Conservation (phyloP, 23 tunicate genomes). For the Styela plicata region DNA sequence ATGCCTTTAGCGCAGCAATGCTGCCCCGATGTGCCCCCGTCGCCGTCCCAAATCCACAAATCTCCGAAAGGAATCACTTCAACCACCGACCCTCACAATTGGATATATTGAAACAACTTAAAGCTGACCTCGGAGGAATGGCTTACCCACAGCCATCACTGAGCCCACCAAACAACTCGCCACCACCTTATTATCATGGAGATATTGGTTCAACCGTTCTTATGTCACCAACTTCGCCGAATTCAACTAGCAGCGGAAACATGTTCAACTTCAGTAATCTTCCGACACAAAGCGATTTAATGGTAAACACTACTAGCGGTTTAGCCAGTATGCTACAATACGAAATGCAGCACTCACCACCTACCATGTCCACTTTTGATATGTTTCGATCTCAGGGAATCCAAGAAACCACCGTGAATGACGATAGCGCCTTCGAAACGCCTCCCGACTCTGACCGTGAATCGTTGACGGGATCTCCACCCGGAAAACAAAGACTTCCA, state of each 20-base stretch:
- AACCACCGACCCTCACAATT: conserved; percentile 31
- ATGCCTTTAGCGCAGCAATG: neutral
- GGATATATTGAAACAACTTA: conserved; percentile 16
- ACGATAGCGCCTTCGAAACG: conserved; percentile 70
- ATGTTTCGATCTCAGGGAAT: conserved; percentile 33
- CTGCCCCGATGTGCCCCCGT: conserved; percentile 20
- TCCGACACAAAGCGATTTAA: neutral
- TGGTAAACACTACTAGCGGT: neutral
- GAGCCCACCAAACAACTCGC: neutral
- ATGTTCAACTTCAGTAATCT: conserved; percentile 14
- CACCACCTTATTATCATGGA: neutral
- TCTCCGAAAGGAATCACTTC: conserved; percentile 29
- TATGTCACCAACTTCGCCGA: conserved; percentile 28
- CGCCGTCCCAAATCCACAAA: conserved; percentile 22
- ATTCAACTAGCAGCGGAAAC: neutral
- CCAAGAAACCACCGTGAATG: conserved; percentile 26
- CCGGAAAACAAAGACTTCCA: conserved; percentile 60
- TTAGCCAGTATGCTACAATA: neutral
- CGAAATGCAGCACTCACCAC: conserved; percentile 31
- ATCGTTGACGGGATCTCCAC: conserved; percentile 69
- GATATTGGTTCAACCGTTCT: conserved; percentile 6
- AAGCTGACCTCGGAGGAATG: conserved; percentile 2
- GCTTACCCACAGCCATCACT: neutral
- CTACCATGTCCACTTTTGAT: conserved; percentile 34
- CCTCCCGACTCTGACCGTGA: conserved; percentile 84